A percentile compares a stretch with the other conserved stretches of the same genome.
Conservation (phyloP, 2,797 vertebrate genomes). For the Clamator glandarius region DNA sequence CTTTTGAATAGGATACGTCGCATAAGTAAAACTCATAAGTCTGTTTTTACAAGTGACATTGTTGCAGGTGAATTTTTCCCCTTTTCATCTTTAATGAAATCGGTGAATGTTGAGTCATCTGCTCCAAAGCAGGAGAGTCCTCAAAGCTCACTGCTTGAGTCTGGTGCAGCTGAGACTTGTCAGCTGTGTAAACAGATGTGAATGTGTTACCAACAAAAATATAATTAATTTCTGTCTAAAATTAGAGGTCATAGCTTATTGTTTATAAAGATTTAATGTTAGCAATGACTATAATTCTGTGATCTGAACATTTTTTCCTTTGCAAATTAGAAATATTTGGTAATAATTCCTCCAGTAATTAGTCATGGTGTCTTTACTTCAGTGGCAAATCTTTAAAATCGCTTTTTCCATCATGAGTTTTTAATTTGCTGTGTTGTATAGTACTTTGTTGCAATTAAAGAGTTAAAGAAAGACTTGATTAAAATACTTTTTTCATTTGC, state of each 20-base stretch:
- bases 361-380: not conserved
- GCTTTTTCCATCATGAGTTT: not conserved
- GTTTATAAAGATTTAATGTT: constrained; percentile 76
- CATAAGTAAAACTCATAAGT: constrained; percentile 53
- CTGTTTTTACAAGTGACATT: constrained; percentile 73
- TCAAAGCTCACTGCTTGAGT: constrained; percentile 75
- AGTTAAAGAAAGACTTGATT: constrained; percentile 71
- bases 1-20: constrained; percentile 46
- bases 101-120: constrained; percentile 78
- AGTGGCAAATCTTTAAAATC: constrained; percentile 7
- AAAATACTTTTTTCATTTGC: constrained; percentile 71
- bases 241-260: constrained; percentile 73
- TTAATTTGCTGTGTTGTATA: not conserved
- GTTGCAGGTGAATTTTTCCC: constrained; percentile 73
- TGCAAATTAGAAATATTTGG: constrained; percentile 28
- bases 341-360: constrained; percentile 37
- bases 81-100: constrained; percentile 75
- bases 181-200: constrained; percentile 84
- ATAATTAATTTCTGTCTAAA: constrained; percentile 83
- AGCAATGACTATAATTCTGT: constrained; percentile 23
- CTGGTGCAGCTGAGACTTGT: constrained; percentile 78
- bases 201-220: constrained; percentile 83
- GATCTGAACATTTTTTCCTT: constrained; percentile 46
- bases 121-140: constrained; percentile 71
- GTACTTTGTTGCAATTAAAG: not conserved